Base-by-base conservation (phyloP, 2,797 vertebrate species). In the Cirrhinus mrigala region DNA sequence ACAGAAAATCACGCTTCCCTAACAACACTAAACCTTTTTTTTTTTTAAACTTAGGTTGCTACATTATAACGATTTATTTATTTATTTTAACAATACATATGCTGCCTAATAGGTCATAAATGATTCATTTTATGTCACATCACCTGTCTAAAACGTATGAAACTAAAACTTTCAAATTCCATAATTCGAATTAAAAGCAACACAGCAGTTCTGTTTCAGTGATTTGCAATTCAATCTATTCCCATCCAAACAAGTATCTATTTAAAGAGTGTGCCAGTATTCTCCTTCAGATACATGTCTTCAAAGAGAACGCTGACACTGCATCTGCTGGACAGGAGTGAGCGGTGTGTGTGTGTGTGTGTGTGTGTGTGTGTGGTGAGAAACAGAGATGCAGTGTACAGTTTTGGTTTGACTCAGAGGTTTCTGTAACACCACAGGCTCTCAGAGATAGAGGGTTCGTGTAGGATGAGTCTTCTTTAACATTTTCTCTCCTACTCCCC, bases 381-480 rank as follows among this genome's bases (percentile, higher is more conserved):
- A n/a, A n/a, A 76, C 11, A 56, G 11, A 37, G 20, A 76, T 76
- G 74, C n/a, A 82, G 37, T 79, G 81, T 91, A 90, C 88, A 88
- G 91, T 95, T 94, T 92, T 91, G 93, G 83, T 95, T 94, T 95
- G 94, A 95, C 93, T 95, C 94, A 95, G 90, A 89, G 86, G 90
- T 92, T 74, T 81, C 79, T 56, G 91, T 86, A 81, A 90, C 85
- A 91, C 89, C 91, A 81, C 89, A 90, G 91, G 90, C 90, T 88
- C 87, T 81, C 46, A 87, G 89, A 92, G 92, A 93, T 92, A 92
- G 91, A 92, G 90, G 92, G 64, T 86, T 90, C 94, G 93, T 94
- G 94, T 94, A 91, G 93, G 94, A 94, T 84, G 93, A 92, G 74
- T 89, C 37, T 90, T 93, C 90, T 89, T 89, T 91, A 91, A 89